Percentiles rank a stretch among this genome's conserved stretches.
Conservation (phyloP, 1,140 invertebrate genomes). For the Zaprionus vittiger region DNA sequence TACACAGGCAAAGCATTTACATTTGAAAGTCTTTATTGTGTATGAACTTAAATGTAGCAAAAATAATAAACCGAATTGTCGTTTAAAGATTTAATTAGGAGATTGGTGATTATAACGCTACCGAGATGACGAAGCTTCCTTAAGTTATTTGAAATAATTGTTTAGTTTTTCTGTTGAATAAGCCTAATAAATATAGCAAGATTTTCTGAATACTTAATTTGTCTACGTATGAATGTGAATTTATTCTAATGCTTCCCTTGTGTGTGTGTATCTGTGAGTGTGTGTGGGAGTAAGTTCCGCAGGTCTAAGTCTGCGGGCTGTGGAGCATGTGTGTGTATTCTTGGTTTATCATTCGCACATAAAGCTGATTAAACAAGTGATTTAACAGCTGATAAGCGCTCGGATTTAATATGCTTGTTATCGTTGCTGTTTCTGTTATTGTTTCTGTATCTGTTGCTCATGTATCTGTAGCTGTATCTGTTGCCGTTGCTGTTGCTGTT, state of each 20-base stretch:
- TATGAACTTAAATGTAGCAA: too few relatives aligned
- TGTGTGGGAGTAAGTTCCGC: neutral
- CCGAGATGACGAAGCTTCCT: too few relatives aligned
- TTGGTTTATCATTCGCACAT: constrained; percentile 41
- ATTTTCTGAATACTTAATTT: neutral
- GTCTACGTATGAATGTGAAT: too few relatives aligned
- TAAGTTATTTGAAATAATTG: constrained; percentile 31
- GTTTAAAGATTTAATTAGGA: too few relatives aligned
- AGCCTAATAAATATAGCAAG: too few relatives aligned
- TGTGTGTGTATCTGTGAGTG: neutral
- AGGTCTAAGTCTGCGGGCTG: neutral
- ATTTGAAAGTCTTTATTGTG: too few relatives aligned
- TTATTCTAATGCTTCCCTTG: neutral
- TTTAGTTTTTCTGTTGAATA: constrained; percentile 32
- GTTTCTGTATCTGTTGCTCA: neutral
- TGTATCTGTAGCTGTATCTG: neutral
- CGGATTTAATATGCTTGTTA: constrained; percentile 10
- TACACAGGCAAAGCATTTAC: too few relatives aligned
- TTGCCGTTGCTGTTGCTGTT: neutral
- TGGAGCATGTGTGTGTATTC: constrained; percentile 7
- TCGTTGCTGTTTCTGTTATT: neutral
- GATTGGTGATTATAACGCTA: too few relatives aligned
- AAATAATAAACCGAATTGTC: too few relatives aligned
- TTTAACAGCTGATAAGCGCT: constrained; percentile 47
- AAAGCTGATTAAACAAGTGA: constrained; percentile 51